Evolutionary conservation across 2,113 vertebrate species (phyloP), one percentile per base, ranked within the genome.

Genomic region (Struthidea cinerea): DNA sequence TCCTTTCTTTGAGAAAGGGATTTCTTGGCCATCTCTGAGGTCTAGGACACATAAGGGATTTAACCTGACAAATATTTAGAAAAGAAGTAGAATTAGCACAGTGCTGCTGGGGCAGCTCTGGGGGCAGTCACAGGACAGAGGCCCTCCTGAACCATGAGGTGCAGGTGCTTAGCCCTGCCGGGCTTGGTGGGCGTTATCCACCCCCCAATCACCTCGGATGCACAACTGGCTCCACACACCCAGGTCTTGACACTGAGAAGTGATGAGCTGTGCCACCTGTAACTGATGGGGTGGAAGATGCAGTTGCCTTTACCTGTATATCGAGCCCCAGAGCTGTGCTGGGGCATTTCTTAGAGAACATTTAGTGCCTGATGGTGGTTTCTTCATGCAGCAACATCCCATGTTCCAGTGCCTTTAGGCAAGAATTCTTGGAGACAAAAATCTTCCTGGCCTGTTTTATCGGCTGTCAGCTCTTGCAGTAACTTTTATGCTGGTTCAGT

Each of bases 121-220:
- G 17, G 24, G 1, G 17, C 12, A 24, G 16, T 42, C 11, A 9
- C 32, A 47, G 55, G 23, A 32, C 9, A 0, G 6, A 87, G 50
- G 16, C 46, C 60, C 41, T 13, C 27, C 37, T 32, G 26, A 39
- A 5, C 3, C 4, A 4, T 6, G 27, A 1, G 1, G 32, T 8
- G 64, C 6, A 37, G 46, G 56, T 39, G 52, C 84, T 70, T 21
- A 30, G 60, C 41, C 19, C 59, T 67, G 9, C 15, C 0, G 0
- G 63, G 26, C 32, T 56, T 0, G 0, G 28, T 6, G 67, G 37
- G 7, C 20, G 14, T 42, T 39, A n/a, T 14, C 59, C 20, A 32
- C 2, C 16, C 12, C 22, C 2, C 44, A 13, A 4, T 16, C 4
- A 0, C 27, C 30, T 46, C 0, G 0, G 21, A 1, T 44, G 60